Base-by-base conservation (phyloP, 2,888 invertebrate species). In the Ommatoiulus sabulosus region DNA sequence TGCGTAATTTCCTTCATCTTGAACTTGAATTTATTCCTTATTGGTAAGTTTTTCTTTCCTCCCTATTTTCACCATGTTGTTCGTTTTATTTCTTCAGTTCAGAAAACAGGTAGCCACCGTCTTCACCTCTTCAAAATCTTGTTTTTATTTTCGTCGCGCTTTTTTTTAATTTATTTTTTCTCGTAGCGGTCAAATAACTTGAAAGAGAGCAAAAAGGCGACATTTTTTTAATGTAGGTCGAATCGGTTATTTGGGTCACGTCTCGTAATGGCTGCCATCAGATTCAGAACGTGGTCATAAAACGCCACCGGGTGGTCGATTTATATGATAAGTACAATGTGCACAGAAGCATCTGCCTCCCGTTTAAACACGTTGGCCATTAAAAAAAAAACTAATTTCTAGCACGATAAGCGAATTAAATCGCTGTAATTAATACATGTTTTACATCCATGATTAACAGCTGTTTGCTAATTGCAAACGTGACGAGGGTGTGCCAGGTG, bases 141-240 rank as follows among this genome's bases (percentile, higher is more conserved):
- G 63, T 63, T 72, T 72, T 72, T 24, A 72, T 24, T 72, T 72
- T 63, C 63, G 63, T 63, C 20, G 35, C 35, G 35, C 35, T 35
- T 35, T 35, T 63, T 63, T n/a, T 24, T 72, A 48, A 24, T 72
- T 72, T 72, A 57, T 72, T 20, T 63, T 72, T 72, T 72, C 48
- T 12, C 12, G 24, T 24, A 24, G 72, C 72, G 72, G 72, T 72
- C 72, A 72, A 72, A 72, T 72, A 72, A 72, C 72, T 72, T 8
- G 72, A 72, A 72, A 72, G 72, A 72, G 72, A 72, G 72, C 72
- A 72, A 72, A 72, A 72, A 72, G 72, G 72, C 72, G 72, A 72
- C 72, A 72, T 72, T 72, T 72, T 63, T 72, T 72, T 72, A 72
- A 72, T 72, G 24, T 72, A 72, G 72, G 72, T 72, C 24, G 72